Evolutionary conservation across 2,113 vertebrate genomes (phyloP).

Genomic region (Shinisaurus crocodilurus): DNA sequence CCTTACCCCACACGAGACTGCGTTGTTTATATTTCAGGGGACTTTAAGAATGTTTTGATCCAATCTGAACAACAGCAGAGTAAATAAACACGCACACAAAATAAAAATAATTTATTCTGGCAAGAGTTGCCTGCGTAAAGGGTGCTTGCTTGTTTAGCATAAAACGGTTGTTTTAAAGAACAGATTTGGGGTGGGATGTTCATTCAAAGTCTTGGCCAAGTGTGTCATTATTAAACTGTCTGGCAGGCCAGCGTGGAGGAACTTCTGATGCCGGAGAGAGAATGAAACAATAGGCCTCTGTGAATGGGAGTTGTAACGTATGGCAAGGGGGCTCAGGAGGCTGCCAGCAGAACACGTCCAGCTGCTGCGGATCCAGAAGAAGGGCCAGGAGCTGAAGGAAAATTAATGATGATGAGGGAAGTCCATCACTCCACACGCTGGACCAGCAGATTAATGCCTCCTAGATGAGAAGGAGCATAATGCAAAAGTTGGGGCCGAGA

Average conservation of each 20-base stretch:
- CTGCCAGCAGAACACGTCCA: slow-evolving; percentile 52
- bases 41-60: not conserved
- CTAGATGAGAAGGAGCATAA: slow-evolving; percentile 55
- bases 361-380: slow-evolving; percentile 56
- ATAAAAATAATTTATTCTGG: not conserved
- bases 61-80: not conserved
- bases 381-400: not conserved
- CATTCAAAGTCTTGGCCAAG: slow-evolving; percentile 21
- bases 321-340: slow-evolving; percentile 9
- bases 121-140: not conserved
- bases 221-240: not conserved
- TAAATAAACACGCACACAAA: not conserved
- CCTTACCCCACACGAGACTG: not conserved
- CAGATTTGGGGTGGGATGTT: not conserved
- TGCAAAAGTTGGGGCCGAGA: slow-evolving; percentile 63
- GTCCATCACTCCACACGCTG: slow-evolving; percentile 53
- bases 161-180: not conserved
- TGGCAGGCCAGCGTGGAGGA: not conserved
- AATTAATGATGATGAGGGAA: slow-evolving; percentile 72
- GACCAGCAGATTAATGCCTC: slow-evolving; percentile 68
- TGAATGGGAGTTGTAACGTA: slow-evolving; percentile 12
- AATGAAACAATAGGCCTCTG: slow-evolving; percentile 60
- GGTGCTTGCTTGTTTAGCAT: not conserved
- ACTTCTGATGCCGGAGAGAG: slow-evolving; percentile 43
- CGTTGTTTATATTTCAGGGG: not conserved